phyloP scores from a whole-genome alignment of 2,113 vertebrate genomes.

The Rhombomys opimus region DNA sequence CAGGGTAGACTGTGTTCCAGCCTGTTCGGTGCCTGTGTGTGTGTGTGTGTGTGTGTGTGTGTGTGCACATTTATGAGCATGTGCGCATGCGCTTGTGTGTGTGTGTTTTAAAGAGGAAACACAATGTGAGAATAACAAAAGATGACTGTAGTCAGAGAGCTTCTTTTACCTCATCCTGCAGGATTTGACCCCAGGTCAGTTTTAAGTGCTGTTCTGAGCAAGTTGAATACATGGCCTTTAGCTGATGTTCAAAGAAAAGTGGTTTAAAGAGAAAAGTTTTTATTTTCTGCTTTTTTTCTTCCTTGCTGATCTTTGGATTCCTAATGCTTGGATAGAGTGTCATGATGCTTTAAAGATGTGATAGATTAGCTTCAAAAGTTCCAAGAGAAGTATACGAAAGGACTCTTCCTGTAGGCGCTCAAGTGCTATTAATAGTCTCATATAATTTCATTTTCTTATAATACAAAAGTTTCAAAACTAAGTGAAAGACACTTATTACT shows the following conservation, averaged over 20 bases:
- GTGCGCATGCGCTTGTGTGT: fast-evolving
- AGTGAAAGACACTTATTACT: not conserved
- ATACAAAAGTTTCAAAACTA: not conserved
- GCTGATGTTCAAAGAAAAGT: not conserved
- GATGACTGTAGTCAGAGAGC: fast-evolving
- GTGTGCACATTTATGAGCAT: fast-evolving
- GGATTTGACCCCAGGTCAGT: too few relatives aligned
- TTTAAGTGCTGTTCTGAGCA: fast-evolving
- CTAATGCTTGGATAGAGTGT: not conserved
- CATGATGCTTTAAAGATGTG: too few relatives aligned
- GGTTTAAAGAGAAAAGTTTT: not conserved
- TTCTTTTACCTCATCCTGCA: fast-evolving
- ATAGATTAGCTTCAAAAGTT: not conserved
- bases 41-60: not conserved
- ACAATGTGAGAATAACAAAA: not conserved
- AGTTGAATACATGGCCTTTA: fast-evolving
- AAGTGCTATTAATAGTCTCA: not conserved
- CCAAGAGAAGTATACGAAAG: not conserved
- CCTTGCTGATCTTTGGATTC: not conserved
- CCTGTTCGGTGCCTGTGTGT: too few relatives aligned
- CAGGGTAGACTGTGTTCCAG: not conserved
- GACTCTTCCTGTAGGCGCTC: not conserved
- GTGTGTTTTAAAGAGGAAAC: not conserved
- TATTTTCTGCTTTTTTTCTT: not conserved
- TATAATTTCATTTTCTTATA: not conserved